Percentiles rank a stretch among this genome's conserved stretches.
These are phyloP conservation scores for Limnothrissa miodon DNA, from an alignment of 2,113 vertebrate genomes.

Conservation along the genomic window DNA sequence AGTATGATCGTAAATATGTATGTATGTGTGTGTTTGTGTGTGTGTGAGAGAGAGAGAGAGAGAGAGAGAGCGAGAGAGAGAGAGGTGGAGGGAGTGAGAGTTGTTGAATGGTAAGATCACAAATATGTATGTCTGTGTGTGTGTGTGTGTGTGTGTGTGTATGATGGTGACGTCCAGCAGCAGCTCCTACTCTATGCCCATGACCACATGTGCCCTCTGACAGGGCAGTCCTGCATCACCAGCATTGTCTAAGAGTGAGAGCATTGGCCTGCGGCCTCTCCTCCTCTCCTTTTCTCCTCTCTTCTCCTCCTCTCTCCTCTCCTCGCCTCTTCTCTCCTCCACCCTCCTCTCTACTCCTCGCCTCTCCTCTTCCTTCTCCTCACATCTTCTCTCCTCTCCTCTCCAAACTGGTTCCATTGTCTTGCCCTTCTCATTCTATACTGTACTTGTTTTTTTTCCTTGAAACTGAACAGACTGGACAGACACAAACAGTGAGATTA, in stretches of 20 bases:
- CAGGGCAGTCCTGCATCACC: neutral
- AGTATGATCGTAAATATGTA: neutral
- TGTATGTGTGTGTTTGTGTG: neutral
- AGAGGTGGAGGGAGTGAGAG: too few relatives aligned
- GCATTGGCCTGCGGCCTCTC: too few relatives aligned
- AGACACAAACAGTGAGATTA: conserved; percentile 37
- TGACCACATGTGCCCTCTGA: neutral
- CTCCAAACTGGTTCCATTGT: neutral
- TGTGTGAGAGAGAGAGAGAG: neutral
- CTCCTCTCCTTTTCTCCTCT: neutral
- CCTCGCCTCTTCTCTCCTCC: neutral
- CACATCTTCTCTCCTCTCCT: too few relatives aligned
- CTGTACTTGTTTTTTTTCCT: neutral
- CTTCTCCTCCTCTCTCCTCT: too few relatives aligned
- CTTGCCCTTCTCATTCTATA: neutral
- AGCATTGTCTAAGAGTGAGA: conserved; percentile 1
- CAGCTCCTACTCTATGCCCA: neutral
- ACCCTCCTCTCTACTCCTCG: too few relatives aligned
- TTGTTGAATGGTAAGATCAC: neutral
- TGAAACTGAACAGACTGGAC: conserved; percentile 15
- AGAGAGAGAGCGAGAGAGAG: neutral
- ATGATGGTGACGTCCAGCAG: neutral
- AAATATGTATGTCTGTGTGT: neutral
- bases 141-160: neutral
- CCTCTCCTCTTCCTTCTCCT: neutral